Evolutionary conservation across 2,797 vertebrate species (phyloP).

Genomic region (Poecilia gillii): DNA sequence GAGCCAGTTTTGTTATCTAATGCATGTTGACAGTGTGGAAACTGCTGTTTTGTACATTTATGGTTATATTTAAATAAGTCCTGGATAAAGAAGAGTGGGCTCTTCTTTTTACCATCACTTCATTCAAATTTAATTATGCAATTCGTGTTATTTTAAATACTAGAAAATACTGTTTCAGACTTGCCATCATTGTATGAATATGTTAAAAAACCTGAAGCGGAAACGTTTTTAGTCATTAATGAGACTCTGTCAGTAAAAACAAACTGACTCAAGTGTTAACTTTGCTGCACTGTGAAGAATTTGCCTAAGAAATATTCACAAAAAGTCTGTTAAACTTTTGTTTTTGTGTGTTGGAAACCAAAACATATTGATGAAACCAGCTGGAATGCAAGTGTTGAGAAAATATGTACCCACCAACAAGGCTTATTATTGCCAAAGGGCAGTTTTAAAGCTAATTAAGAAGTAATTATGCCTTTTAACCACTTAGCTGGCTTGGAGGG

Average conservation of each 20-base stretch:
- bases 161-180: background rate
- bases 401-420: background rate
- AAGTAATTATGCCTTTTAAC: background rate
- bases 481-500: background rate
- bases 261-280: background rate
- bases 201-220: background rate
- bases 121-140: background rate
- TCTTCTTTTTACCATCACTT: background rate
- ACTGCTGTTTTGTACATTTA: background rate
- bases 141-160: background rate
- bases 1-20: background rate
- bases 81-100: background rate
- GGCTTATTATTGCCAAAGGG: background rate
- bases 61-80: background rate
- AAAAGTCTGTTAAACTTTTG: background rate
- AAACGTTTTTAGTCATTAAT: background rate
- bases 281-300: background rate
- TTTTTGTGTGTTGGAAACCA: background rate
- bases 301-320: background rate
- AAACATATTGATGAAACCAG: background rate
- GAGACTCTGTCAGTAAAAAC: background rate
- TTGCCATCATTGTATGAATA: background rate
- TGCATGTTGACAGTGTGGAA: background rate
- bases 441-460: background rate
- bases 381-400: background rate